phyloP scores from a whole-genome alignment of 1,140 invertebrate genomes.

The Drosophila nikananu region DNA sequence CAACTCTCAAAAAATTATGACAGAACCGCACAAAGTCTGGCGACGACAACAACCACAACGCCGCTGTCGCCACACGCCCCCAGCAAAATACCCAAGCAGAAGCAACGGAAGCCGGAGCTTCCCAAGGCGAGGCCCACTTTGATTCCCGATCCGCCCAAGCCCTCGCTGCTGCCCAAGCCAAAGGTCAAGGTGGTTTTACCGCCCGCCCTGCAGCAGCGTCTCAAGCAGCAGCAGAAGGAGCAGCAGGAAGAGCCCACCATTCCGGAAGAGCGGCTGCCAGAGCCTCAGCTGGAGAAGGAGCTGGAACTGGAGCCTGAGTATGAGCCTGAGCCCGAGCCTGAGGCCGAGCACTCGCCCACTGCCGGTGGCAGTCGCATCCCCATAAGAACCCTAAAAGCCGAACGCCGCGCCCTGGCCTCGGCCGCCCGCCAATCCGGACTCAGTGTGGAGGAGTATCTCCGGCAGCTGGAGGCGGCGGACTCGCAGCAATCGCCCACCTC shows the following conservation, averaged over 20 bases:
- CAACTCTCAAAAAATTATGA: constrained; percentile 62
- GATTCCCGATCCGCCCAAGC: constrained; percentile 66
- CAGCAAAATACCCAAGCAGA: constrained; percentile 73
- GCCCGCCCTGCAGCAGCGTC: constrained; percentile 76
- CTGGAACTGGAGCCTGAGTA: background rate
- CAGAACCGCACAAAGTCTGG: constrained; percentile 74
- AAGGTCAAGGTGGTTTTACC: constrained; percentile 84
- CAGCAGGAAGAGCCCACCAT: constrained; percentile 60
- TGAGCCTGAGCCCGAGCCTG: background rate
- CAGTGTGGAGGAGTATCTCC: constrained; percentile 60
- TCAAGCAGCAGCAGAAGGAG: constrained; percentile 58
- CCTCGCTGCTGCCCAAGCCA: constrained; percentile 82
- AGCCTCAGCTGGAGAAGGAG: background rate
- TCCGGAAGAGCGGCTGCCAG: constrained; percentile 42
- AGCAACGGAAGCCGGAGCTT: constrained; percentile 22
- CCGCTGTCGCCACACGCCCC: constrained; percentile 53
- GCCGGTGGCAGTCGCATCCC: constrained; percentile 77
- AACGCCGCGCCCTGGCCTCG: constrained; percentile 73
- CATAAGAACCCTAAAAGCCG: constrained; percentile 81
- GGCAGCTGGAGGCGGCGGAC: constrained; percentile 45
- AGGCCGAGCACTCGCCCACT: constrained; percentile 31
- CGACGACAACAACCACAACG: constrained; percentile 36
- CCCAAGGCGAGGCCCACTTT: constrained; percentile 7
- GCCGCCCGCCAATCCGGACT: constrained; percentile 70
- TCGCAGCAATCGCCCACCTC: constrained; percentile 6